Percentiles rank a stretch among this genome's conserved stretches.
These are phyloP conservation scores for Caenorhabditis sinica DNA, from an alignment of 2,888 invertebrate genomes.

Conservation along the genomic window DNA sequence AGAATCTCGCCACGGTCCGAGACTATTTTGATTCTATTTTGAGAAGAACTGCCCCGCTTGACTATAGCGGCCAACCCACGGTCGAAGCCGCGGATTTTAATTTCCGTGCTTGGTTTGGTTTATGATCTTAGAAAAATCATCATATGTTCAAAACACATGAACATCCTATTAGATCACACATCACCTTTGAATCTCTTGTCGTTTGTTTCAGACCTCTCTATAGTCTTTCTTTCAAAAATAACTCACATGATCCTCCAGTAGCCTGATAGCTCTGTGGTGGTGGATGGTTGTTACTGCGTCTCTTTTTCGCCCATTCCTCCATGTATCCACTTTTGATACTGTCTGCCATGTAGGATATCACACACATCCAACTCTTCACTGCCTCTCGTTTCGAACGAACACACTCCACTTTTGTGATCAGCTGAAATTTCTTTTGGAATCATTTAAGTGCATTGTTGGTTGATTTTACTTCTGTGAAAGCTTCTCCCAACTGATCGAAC, in stretches of 20 bases:
- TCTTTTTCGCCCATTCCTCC: constrained; percentile 77
- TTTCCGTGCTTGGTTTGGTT: too few species aligned
- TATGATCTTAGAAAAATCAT: not conserved
- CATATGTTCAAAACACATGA: too few species aligned
- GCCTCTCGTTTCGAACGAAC: constrained; percentile 82
- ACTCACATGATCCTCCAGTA: constrained; percentile 47
- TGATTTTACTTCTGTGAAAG: constrained; percentile 77
- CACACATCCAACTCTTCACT: constrained; percentile 80
- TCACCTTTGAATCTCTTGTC: not conserved
- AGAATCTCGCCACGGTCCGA: too few species aligned
- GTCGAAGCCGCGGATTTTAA: too few species aligned
- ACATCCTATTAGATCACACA: constrained; percentile 1
- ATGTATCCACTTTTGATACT: constrained; percentile 80
- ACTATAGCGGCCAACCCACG: too few species aligned
- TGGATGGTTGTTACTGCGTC: constrained; percentile 59
- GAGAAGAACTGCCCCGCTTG: too few species aligned
- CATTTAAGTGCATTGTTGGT: not conserved
- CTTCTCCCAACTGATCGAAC: constrained; percentile 82
- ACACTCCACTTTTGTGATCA: constrained; percentile 79
- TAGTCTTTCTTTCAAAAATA: not conserved
- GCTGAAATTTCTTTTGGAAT: constrained; percentile 44
- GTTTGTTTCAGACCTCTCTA: not conserved
- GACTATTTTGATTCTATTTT: too few species aligned
- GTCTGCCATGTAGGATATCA: constrained; percentile 80
- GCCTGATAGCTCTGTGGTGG: constrained; percentile 22